Evolutionary conservation across 2,888 invertebrate genomes (phyloP).

Genomic region (Rhaphigaster nebulosa): DNA sequence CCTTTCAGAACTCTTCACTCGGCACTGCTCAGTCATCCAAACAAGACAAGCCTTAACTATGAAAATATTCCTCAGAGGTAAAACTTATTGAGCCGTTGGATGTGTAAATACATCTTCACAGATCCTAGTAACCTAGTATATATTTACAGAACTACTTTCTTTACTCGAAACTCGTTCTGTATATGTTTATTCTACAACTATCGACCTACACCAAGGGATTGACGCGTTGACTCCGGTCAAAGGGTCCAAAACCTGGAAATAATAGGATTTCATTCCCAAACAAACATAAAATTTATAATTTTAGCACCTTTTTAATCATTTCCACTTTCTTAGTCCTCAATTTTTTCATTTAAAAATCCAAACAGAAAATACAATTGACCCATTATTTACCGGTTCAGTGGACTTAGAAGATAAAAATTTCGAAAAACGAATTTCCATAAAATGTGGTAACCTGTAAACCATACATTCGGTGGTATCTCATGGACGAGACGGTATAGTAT

Average conservation of each 20-base stretch:
- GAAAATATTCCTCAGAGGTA: neutral
- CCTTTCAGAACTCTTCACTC: neutral
- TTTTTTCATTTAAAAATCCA: no score
- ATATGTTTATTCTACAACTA: neutral
- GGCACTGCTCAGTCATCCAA: neutral
- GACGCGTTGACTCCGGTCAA: neutral
- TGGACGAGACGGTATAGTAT: no score
- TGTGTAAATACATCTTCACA: neutral
- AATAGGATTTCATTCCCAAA: neutral
- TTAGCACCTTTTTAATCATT: neutral
- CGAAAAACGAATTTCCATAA: no score
- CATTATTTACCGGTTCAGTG: no score
- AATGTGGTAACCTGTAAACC: no score
- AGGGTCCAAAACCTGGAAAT: neutral
- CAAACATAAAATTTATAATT: neutral
- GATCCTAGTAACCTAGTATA: neutral
- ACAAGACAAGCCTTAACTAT: neutral
- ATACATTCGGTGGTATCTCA: no score
- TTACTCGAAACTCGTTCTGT: neutral
- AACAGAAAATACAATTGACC: no score
- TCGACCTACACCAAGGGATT: neutral
- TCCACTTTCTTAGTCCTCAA: neutral
- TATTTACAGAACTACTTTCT: neutral
- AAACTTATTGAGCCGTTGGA: neutral
- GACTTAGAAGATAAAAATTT: no score